These are phyloP conservation scores for Plagodis pulveraria DNA, from an alignment of 2,888 invertebrate genomes.

Conservation along the genomic window DNA sequence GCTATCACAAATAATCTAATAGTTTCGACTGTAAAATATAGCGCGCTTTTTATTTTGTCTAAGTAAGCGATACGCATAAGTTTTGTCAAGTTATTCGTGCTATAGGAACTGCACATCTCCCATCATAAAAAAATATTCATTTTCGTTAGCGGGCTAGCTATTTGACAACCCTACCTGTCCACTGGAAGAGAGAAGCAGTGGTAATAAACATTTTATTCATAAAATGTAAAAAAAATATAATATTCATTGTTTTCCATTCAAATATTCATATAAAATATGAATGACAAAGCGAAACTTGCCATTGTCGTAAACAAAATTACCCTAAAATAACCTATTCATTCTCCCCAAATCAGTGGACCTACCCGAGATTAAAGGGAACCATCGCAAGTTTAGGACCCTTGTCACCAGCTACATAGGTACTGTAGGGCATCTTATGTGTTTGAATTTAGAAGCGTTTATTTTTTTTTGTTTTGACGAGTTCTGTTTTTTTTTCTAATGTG, in stretches of 20 bases:
- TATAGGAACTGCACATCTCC: no score
- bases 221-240: no score
- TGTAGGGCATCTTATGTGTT: conserved; percentile 53
- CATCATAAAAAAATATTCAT: no score
- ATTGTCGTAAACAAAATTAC: conserved; percentile 15
- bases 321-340: conserved; percentile 34
- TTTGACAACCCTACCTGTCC: no score
- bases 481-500: conserved; percentile 33
- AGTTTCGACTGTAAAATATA: no score
- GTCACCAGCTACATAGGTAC: conserved; percentile 99
- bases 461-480: conserved; percentile 16
- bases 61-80: no score
- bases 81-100: no score
- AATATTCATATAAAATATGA: neutral
- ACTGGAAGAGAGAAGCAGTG: no score
- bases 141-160: no score
- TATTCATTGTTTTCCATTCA: neutral
- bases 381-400: conserved; percentile 99
- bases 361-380: conserved; percentile 99
- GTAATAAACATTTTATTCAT: no score
- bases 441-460: conserved; percentile 26
- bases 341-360: conserved; percentile 92
- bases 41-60: no score
- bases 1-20: no score
- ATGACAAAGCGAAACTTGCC: conserved; percentile 23